Evolutionary conservation across 2,113 vertebrate species (phyloP).

Genomic region (Bambusicola thoracicus): DNA sequence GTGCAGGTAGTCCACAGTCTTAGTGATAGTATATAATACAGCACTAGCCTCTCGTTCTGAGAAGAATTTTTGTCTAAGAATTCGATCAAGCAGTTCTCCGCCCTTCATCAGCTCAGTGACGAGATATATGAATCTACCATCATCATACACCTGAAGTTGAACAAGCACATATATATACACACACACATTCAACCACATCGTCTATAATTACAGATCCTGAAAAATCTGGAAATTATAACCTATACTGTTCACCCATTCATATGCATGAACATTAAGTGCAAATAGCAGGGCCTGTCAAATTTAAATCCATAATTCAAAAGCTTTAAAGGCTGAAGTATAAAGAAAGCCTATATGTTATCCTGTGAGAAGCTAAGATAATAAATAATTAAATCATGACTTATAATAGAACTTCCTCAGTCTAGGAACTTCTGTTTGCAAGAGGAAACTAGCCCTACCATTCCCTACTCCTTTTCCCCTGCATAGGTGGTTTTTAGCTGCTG

Average conservation of each 20-base stretch:
- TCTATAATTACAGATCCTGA: neutral
- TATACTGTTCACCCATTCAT: neutral
- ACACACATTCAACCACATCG: neutral
- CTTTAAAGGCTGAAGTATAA: neutral
- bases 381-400: neutral
- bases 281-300: neutral
- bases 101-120: conserved; percentile 97
- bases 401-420: neutral
- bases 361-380: rapidly evolving
- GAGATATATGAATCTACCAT: conserved; percentile 92
- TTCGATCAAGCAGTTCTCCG: conserved; percentile 93
- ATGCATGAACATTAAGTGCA: neutral
- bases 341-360: neutral
- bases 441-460: neutral
- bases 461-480: neutral
- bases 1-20: conserved; percentile 97
- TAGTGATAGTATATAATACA: conserved; percentile 92
- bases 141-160: conserved; percentile 89
- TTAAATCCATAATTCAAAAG: neutral
- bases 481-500: neutral
- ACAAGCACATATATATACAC: neutral
- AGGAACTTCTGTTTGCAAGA: neutral
- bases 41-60: conserved; percentile 94
- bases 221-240: neutral
- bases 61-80: conserved; percentile 96